Conservation (phyloP, 2,888 invertebrate species). For the Drosophila koepferae region DNA sequence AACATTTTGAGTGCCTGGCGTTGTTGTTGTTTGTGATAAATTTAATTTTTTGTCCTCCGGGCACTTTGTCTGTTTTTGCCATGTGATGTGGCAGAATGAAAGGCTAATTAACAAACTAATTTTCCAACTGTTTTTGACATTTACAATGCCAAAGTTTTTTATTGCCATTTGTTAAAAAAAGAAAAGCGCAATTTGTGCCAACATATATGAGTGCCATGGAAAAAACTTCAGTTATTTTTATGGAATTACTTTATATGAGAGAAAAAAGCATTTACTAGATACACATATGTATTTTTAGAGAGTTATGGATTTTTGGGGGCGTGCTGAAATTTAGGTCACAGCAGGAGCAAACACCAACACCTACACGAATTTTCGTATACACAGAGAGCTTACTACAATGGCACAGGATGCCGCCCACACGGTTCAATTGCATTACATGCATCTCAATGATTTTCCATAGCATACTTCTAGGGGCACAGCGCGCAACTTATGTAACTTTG, state of each 20-base stretch:
- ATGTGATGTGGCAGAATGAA: conserved; percentile 66
- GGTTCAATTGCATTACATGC: conserved; percentile 65
- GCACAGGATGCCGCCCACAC: conserved; percentile 14
- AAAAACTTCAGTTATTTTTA: conserved; percentile 19
- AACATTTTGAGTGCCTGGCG: conserved; percentile 39
- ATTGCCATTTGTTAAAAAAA: conserved; percentile 36
- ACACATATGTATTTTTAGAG: conserved; percentile 14
- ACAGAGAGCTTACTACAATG: conserved; percentile 25
- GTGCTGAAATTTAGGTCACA: conserved; percentile 61
- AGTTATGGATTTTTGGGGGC: conserved; percentile 50
- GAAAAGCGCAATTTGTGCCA: conserved; percentile 50
- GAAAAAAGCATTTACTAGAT: too few relatives aligned
- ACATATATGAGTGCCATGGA: not conserved
- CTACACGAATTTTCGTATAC: conserved; percentile 13
- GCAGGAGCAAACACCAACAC: conserved; percentile 16
- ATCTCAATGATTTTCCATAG: conserved; percentile 59
- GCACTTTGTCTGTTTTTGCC: conserved; percentile 55
- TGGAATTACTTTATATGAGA: conserved; percentile 3
- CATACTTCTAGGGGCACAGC: conserved; percentile 49
- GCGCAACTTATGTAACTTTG: conserved; percentile 56
- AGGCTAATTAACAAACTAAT: conserved; percentile 80
- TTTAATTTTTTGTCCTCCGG: not conserved
- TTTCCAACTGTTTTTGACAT: conserved; percentile 75
- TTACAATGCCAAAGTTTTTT: conserved; percentile 65
- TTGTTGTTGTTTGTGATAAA: conserved; percentile 25